A percentile compares a stretch with the other conserved stretches of the same genome.
phyloP scores from a whole-genome alignment of 2,888 invertebrate genomes.

The Mycalesis mineus region DNA sequence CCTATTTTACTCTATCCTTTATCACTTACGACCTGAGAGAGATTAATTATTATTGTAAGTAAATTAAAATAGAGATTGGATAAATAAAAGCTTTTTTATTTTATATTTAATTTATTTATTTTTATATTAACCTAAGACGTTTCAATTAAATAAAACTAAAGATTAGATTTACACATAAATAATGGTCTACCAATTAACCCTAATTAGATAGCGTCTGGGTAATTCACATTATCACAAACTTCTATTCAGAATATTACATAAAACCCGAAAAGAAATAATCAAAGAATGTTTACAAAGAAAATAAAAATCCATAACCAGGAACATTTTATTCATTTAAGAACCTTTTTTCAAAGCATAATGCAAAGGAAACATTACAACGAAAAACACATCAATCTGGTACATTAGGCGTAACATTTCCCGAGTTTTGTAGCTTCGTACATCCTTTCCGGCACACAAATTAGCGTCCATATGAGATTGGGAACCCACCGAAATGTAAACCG shows the following conservation, averaged over 20 bases:
- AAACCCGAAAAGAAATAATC: neutral
- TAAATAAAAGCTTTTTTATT: too few species aligned
- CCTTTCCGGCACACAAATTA: conserved; percentile 32
- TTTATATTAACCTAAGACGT: too few species aligned
- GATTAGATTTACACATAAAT: too few species aligned
- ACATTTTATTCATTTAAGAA: conserved; percentile 7
- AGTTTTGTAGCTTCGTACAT: conserved; percentile 28
- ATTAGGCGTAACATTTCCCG: conserved; percentile 29
- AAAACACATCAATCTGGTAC: conserved; percentile 34
- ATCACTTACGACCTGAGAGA: too few species aligned
- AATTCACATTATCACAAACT: too few species aligned
- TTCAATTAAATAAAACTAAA: too few species aligned
- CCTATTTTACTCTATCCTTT: too few species aligned
- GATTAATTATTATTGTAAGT: too few species aligned
- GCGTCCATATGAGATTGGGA: conserved; percentile 34
- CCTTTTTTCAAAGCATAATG: conserved; percentile 11
- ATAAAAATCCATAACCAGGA: conserved; percentile 1
- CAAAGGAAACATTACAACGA: conserved; percentile 27
- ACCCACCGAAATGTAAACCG: conserved; percentile 30
- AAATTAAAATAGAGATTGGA: too few species aligned
- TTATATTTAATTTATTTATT: too few species aligned
- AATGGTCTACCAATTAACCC: too few species aligned
- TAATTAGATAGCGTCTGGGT: too few species aligned
- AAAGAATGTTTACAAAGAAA: neutral
- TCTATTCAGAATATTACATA: neutral